These are phyloP conservation scores for Glaucomys volans DNA, from an alignment of 2,113 vertebrate genomes.

Conservation along the genomic window DNA sequence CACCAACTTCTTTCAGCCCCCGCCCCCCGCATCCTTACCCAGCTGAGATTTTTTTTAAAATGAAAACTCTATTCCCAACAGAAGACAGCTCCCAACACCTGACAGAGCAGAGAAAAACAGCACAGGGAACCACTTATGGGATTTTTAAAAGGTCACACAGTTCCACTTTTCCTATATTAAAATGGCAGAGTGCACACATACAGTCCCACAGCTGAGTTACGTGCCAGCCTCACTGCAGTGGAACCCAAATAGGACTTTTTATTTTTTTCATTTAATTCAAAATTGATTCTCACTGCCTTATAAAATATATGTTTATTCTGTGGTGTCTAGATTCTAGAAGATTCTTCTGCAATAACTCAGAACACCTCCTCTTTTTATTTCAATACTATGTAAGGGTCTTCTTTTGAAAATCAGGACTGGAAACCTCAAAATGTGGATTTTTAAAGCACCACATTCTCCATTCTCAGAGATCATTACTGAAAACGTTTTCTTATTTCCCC, in stretches of 20 bases:
- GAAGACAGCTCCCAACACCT: conserved; percentile 7
- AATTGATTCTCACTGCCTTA: background rate
- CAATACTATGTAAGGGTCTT: conserved; percentile 16
- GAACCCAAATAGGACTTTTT: background rate
- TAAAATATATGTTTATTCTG: conserved; percentile 8
- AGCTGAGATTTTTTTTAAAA: background rate
- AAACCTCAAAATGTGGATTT: conserved; percentile 22
- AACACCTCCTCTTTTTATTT: background rate
- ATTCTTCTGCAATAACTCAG: conserved; percentile 44
- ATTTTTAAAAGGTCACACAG: background rate
- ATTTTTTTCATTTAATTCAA: background rate
- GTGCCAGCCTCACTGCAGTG: background rate
- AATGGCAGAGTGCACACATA: background rate
- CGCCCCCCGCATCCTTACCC: background rate
- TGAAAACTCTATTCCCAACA: conserved; percentile 15
- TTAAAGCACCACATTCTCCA: background rate
- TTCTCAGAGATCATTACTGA: background rate
- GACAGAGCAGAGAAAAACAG: background rate
- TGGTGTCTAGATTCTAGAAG: background rate
- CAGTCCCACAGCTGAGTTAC: background rate
- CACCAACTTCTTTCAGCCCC: fast-evolving
- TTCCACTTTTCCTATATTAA: background rate
- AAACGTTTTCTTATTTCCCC: background rate
- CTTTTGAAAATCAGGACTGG: background rate
- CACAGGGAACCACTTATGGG: background rate